These are phyloP conservation scores for Aplochiton taeniatus DNA, from an alignment of 2,797 vertebrate species.

Conservation along the genomic window DNA sequence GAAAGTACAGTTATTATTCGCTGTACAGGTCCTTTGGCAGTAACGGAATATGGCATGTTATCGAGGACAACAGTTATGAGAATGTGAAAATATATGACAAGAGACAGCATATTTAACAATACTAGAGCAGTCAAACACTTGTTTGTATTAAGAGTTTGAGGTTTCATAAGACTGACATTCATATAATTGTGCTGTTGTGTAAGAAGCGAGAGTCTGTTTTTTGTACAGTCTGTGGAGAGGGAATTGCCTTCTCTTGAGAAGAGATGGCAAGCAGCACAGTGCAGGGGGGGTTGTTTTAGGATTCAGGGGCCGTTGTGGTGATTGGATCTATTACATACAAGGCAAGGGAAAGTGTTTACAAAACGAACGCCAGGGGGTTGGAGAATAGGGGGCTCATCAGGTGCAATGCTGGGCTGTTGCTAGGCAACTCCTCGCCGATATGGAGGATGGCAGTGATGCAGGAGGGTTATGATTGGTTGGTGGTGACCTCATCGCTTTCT, in stretches of 20 bases:
- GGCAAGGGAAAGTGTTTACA: constrained; percentile 67
- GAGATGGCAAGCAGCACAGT: constrained; percentile 17
- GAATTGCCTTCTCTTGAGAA: constrained; percentile 1
- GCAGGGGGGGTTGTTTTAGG: constrained; percentile 37
- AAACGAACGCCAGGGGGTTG: constrained; percentile 53
- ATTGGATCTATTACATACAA: constrained; percentile 70
- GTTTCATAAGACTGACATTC: constrained; percentile 8
- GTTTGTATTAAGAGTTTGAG: neutral
- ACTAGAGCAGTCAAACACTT: neutral
- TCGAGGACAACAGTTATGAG: neutral
- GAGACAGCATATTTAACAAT: neutral
- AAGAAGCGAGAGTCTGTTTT: neutral
- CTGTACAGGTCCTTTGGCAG: neutral
- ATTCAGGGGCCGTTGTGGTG: constrained; percentile 44
- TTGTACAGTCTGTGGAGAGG: neutral
- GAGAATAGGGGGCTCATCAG: constrained; percentile 46
- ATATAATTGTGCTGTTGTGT: neutral
- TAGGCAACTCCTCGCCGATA: constrained; percentile 66
- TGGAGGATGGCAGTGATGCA: constrained; percentile 74
- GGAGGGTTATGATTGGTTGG: constrained; percentile 78
- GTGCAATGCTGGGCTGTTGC: constrained; percentile 73
- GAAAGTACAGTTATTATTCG: neutral
- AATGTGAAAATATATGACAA: neutral
- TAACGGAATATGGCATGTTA: neutral
- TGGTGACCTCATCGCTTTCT: constrained; percentile 74